Percentiles rank a stretch among this genome's conserved stretches.
Conservation (phyloP, 2,797 vertebrate species). For the Nyctalus aviator region DNA sequence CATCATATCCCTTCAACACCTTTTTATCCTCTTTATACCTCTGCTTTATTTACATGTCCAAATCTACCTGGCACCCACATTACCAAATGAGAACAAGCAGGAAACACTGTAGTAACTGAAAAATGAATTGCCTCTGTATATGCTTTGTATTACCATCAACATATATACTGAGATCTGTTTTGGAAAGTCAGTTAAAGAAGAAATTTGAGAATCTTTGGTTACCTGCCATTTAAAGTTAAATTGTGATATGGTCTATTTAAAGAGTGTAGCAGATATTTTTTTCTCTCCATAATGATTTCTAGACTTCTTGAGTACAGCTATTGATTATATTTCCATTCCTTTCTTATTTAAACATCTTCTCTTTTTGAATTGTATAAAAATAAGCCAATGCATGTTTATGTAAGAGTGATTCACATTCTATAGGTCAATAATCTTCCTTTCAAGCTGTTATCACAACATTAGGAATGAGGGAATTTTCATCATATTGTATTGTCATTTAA, state of each 20-base stretch:
- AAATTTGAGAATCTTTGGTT: conserved; percentile 32
- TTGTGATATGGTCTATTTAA: background rate
- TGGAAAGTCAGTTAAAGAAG: background rate
- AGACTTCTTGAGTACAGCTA: background rate
- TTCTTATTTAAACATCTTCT: conserved; percentile 36
- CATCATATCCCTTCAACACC: background rate
- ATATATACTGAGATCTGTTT: background rate
- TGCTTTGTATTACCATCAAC: background rate
- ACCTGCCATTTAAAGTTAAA: conserved; percentile 35
- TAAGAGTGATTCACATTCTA: background rate
- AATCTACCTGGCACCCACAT: background rate
- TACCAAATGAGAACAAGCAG: conserved; percentile 11
- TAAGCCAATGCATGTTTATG: background rate
- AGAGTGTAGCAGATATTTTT: background rate
- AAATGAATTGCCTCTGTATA: background rate
- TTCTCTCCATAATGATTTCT: conserved; percentile 37
- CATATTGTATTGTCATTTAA: conserved; percentile 6
- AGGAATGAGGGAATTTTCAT: conserved; percentile 35
- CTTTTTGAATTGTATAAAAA: conserved; percentile 6
- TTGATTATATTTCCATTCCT: conserved; percentile 9
- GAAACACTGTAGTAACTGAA: conserved; percentile 17
- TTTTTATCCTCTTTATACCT: conserved; percentile 14
- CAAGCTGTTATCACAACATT: conserved; percentile 44
- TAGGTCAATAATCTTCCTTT: conserved; percentile 30
- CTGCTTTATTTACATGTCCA: background rate